These are phyloP conservation scores for Pardalotus punctatus DNA, from an alignment of 2,113 vertebrate genomes.

Conservation along the genomic window DNA sequence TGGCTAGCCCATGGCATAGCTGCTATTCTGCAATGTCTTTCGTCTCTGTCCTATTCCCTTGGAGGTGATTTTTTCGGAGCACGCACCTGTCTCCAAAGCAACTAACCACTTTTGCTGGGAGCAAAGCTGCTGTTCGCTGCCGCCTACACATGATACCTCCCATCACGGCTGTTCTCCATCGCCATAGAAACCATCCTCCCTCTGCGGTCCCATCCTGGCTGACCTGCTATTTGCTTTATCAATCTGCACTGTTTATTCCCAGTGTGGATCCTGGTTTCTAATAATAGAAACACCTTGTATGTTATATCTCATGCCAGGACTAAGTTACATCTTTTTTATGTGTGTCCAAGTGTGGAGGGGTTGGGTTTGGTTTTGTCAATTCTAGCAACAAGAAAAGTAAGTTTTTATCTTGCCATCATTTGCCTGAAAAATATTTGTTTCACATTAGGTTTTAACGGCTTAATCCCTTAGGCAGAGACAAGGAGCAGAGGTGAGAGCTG, in stretches of 20 bases:
- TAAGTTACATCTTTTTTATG: neutral
- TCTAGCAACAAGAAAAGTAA: neutral
- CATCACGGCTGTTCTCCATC: constrained; percentile 30
- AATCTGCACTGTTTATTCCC: neutral
- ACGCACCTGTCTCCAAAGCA: constrained; percentile 42
- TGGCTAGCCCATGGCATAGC: neutral
- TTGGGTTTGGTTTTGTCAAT: neutral
- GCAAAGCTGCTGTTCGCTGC: neutral
- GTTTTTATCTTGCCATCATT: neutral
- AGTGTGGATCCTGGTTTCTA: neutral
- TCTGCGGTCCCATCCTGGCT: neutral
- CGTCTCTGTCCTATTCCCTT: rapidly evolving
- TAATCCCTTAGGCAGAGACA: neutral
- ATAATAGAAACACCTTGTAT: neutral
- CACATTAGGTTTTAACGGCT: neutral
- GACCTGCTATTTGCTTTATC: constrained; percentile 1
- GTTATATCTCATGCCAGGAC: neutral
- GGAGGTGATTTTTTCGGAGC: neutral
- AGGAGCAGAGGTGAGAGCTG: neutral
- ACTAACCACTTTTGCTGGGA: neutral
- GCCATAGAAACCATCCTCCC: constrained; percentile 62
- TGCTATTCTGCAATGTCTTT: neutral
- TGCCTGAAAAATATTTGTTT: neutral
- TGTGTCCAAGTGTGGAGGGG: rapidly evolving
- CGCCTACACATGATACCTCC: constrained; percentile 31